These are phyloP conservation scores for Eulemur coronatus DNA, from an alignment of 2,797 vertebrate genomes.

Conservation along the genomic window DNA sequence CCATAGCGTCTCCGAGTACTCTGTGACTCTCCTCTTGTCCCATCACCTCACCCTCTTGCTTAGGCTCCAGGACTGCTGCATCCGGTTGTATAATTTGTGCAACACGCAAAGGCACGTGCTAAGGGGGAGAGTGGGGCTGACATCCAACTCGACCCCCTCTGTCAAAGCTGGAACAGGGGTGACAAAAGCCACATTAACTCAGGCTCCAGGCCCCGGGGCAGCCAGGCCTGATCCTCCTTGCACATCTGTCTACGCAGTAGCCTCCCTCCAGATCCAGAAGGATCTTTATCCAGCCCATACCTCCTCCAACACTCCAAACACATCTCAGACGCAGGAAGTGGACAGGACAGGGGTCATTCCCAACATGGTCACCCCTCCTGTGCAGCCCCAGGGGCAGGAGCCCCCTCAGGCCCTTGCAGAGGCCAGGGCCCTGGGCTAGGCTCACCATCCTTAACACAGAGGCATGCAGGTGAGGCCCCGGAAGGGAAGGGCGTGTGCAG, in stretches of 20 bases:
- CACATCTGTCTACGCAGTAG: background rate
- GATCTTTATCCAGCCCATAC: background rate
- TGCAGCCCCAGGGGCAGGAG: background rate
- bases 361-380: background rate
- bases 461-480: slow-evolving; percentile 28
- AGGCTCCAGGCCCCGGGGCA: background rate
- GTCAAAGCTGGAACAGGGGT: background rate
- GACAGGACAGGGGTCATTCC: background rate
- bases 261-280: background rate
- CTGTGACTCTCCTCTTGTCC: background rate
- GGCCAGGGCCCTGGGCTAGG: background rate
- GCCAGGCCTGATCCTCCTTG: background rate
- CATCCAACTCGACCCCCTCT: background rate
- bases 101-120: background rate
- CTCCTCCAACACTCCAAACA: background rate
- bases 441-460: background rate
- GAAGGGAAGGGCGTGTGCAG: background rate
- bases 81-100: background rate
- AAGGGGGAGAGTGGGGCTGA: background rate
- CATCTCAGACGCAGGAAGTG: background rate
- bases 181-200: background rate
- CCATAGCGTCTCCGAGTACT: background rate
- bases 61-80: background rate
- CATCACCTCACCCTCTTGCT: background rate
- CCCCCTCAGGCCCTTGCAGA: background rate